Evolutionary conservation across 2,888 invertebrate species (phyloP).

Genomic region (Calliscelio sp.): DNA sequence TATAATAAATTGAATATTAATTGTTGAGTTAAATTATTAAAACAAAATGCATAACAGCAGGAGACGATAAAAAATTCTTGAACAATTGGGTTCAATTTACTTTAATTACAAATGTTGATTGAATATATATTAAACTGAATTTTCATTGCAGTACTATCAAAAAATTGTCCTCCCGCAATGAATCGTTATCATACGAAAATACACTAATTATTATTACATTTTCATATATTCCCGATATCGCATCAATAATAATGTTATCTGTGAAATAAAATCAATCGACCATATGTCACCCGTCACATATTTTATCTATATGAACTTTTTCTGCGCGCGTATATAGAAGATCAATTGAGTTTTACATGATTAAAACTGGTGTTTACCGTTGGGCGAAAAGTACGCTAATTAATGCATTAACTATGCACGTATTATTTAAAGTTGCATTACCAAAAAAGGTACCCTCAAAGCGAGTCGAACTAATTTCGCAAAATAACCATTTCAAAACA

Average conservation of each 20-base stretch:
- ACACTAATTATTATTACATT: slow-evolving; percentile 60
- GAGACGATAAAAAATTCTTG: no score
- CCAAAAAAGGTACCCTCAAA: slow-evolving; percentile 44
- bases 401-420: slow-evolving; percentile 54
- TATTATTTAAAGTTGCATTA: slow-evolving; percentile 48
- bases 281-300: slow-evolving; percentile 54
- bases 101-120: no score
- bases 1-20: no score
- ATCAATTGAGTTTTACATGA: slow-evolving; percentile 55
- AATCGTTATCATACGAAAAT: slow-evolving; percentile 51
- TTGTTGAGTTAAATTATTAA: no score
- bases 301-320: slow-evolving; percentile 61
- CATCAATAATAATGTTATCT: slow-evolving; percentile 61
- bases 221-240: slow-evolving; percentile 55
- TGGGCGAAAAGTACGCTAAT: slow-evolving; percentile 51
- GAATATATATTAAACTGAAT: no score
- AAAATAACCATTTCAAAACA: slow-evolving; percentile 56
- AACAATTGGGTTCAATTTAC: no score
- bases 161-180: slow-evolving; percentile 19
- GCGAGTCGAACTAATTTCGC: slow-evolving; percentile 54
- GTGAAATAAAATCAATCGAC: slow-evolving; percentile 59
- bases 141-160: background rate
- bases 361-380: slow-evolving; percentile 51
- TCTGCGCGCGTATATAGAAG: slow-evolving; percentile 21
- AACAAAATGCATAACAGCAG: no score